Base-by-base conservation (phyloP, 2,888 invertebrate species). In the Pocota personata region DNA sequence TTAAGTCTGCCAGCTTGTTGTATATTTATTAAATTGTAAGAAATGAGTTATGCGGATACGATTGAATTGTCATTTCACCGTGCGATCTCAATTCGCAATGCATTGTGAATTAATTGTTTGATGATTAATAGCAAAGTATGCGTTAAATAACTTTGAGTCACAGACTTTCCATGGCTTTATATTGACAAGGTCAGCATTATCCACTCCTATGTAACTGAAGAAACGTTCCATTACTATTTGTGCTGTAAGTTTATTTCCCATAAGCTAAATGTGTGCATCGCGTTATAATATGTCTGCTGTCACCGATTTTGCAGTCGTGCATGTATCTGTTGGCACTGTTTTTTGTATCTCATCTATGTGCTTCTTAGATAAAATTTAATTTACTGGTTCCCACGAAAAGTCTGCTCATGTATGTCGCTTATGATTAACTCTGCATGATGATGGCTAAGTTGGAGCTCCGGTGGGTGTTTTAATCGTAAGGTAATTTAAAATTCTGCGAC, bases 281-380 rank as follows among this genome's bases (percentile, higher is more conserved):
- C 37, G 58, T 24, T 21, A 48, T 48, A 48, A 14, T 40, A 7
- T 21, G 37, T 48, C 21, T 58, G 14, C 35, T 21, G 58, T 14
- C 21, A 58, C 21, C 37, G 58, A 21, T 37, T n/a, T 58, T 37
- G n/a, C 19, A 35, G n/a, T 19, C 35, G 58, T 58, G 40, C 24
- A 58, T 58, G 37, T n/a, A 24, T 58, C 37, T 58, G 7, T 57
- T 35, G 57, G 19, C 58, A 58, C n/a, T 58, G n/a, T 37, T 58
- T 32, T 14, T 57, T 24, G n/a, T 10, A 30, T 32, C 32, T 5
- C 37, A n/a, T 37, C 5, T 57, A 57, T 21, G 6, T 37, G 1
- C n/a, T 37, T 21, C n/a, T 6, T 3, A 21, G 21, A 8, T 37
- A 14, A 37, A 37, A 58, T 58, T 24, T 3, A 52, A 27, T 52